phyloP scores from a whole-genome alignment of 2,113 vertebrate species.

The Turdus rufiventris region DNA sequence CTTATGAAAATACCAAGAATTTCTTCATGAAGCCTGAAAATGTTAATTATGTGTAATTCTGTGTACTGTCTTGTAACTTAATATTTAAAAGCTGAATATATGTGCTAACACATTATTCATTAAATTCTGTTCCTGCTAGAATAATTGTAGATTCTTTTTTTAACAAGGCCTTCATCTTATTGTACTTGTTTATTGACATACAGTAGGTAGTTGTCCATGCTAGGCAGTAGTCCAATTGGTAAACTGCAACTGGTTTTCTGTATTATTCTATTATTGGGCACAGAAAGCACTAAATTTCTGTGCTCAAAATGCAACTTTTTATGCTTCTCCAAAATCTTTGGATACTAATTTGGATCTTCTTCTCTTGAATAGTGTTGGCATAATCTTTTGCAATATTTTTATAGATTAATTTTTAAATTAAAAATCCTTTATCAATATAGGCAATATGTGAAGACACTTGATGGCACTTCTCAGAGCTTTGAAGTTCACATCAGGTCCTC shows the following conservation, averaged over 20 bases:
- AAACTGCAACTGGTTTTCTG: neutral
- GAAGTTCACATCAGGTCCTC: neutral
- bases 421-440: slow-evolving; percentile 8
- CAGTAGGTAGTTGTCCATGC: neutral
- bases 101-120: neutral
- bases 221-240: neutral
- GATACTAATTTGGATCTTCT: neutral
- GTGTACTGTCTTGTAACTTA: neutral
- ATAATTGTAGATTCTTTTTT: neutral
- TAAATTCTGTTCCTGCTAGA: neutral
- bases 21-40: neutral
- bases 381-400: slow-evolving; percentile 6
- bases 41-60: neutral
- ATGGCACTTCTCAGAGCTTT: slow-evolving; percentile 38
- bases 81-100: neutral
- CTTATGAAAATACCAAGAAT: neutral
- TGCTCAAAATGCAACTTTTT: neutral
- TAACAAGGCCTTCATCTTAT: neutral
- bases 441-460: neutral
- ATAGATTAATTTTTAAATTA: slow-evolving; percentile 54
- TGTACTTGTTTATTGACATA: neutral
- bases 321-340: neutral
- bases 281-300: neutral
- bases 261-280: neutral
- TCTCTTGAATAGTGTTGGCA: neutral